Percentiles rank a stretch among this genome's conserved stretches.
phyloP scores from a whole-genome alignment of 2,113 vertebrate genomes.

The Suncus etruscus region DNA sequence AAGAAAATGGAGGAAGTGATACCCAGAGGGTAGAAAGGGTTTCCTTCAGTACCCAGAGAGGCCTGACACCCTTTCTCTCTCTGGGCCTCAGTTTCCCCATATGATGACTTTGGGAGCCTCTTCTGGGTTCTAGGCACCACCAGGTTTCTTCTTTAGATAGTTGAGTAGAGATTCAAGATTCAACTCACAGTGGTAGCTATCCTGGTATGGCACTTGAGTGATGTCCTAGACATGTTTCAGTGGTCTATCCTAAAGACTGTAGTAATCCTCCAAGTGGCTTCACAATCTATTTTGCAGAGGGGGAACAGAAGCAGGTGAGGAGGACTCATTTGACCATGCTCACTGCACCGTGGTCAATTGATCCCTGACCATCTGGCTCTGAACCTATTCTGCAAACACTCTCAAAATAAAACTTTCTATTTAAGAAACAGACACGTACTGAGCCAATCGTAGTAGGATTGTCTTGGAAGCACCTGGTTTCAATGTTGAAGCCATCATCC shows the following conservation, averaged over 20 bases:
- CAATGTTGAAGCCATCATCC: background rate
- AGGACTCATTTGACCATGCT: background rate
- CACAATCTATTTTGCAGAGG: background rate
- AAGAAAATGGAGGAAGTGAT: background rate
- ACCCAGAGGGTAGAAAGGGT: background rate
- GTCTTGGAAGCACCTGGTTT: background rate
- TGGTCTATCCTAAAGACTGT: background rate
- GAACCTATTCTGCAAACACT: background rate
- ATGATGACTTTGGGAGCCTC: background rate
- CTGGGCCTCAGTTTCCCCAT: conserved; percentile 5
- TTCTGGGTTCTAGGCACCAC: background rate
- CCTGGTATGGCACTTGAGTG: background rate
- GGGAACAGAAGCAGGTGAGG: background rate
- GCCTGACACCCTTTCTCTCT: background rate
- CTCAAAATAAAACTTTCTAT: background rate
- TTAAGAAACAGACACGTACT: background rate
- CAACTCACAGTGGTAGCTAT: background rate
- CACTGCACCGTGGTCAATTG: background rate
- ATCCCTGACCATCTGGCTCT: background rate
- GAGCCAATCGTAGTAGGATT: background rate
- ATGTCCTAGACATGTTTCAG: background rate
- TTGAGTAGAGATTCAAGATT: background rate
- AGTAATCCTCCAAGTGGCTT: background rate
- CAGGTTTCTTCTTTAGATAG: background rate
- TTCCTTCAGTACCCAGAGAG: background rate